phyloP scores from a whole-genome alignment of 2,113 vertebrate species.

The Phaethon lepturus region DNA sequence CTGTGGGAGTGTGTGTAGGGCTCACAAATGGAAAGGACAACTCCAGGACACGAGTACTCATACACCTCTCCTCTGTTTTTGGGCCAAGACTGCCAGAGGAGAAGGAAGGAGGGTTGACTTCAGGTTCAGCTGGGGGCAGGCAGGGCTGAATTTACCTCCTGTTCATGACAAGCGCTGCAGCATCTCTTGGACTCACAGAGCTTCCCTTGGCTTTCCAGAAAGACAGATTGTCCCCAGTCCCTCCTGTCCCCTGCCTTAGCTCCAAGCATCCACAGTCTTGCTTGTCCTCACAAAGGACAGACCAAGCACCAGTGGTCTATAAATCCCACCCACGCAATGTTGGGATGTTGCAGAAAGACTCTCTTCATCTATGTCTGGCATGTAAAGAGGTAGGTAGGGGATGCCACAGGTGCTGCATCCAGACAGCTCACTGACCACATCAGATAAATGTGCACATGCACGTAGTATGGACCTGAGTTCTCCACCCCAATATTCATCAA shows the following conservation, averaged over 20 bases:
- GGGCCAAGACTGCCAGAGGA: not conserved
- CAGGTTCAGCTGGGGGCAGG: not conserved
- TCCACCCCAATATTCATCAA: not conserved
- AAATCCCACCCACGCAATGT: not conserved
- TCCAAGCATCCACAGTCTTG: not conserved
- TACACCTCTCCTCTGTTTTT: not conserved
- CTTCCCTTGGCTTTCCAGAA: not conserved
- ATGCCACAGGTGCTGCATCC: not conserved
- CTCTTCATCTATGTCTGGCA: not conserved
- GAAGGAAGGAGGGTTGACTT: not conserved
- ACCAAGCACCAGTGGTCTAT: not conserved
- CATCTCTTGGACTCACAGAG: not conserved
- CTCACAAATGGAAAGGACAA: constrained; percentile 25
- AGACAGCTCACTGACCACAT: not conserved
- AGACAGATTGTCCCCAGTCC: not conserved
- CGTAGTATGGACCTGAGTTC: not conserved
- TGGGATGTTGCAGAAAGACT: not conserved
- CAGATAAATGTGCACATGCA: not conserved
- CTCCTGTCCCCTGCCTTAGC: not conserved
- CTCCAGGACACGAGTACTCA: not conserved
- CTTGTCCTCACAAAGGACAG: not conserved
- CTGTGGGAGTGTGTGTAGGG: constrained; percentile 35
- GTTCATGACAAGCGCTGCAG: not conserved
- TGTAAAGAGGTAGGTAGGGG: not conserved
- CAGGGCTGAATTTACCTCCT: not conserved